Base-by-base conservation (phyloP, 1,140 invertebrate species). In the Pseudachorutes palmiensis region DNA sequence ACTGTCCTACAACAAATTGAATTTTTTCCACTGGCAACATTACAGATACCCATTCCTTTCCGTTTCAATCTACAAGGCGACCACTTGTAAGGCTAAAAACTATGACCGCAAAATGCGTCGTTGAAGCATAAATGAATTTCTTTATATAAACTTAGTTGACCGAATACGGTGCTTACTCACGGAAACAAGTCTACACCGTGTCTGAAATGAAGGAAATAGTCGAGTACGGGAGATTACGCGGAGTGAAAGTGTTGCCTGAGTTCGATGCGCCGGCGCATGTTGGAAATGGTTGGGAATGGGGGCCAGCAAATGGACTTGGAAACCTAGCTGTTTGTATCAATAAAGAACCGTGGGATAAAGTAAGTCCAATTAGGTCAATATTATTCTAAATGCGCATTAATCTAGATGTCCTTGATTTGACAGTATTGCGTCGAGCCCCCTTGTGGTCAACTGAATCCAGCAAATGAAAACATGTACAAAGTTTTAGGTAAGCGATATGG, bases 1-100 rank as follows among this genome's bases (percentile, higher is more conserved):
- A 0, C 91, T 93, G 89, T 85, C 85, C 0, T 81, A 85, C 74
- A 86, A 85, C 14, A 94, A 93, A 75, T 74, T 94, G 36, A 94
- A 94, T 75, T 86, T 86, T 0, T 88, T 94, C 76, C 91, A 94
- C 73, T 92, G 90, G 89, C 90, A 94, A n/a, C 72, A 89, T 93
- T n/a, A 91, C 89, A 0, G 91, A 94, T 76, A 86, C 87, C 0
- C 90, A 92, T 26, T 91, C 89, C 73, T 92, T 93, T 74, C 90
- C 91, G 0, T 85, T 91, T 61, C 84, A 85, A 29, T 84, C 88
- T 0, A 81, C 81, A 72, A 84, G 83, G 5, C 81, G 82, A 49
- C 90, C 90, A 0, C 78, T 87, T 48, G 69, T 73, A 41, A 65
- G 51, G 57, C 30, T 61, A 58, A 22, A 29, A 14, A 9, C 59